Conservation (phyloP, 2,888 invertebrate genomes). For the Drosophila melanocephala region DNA sequence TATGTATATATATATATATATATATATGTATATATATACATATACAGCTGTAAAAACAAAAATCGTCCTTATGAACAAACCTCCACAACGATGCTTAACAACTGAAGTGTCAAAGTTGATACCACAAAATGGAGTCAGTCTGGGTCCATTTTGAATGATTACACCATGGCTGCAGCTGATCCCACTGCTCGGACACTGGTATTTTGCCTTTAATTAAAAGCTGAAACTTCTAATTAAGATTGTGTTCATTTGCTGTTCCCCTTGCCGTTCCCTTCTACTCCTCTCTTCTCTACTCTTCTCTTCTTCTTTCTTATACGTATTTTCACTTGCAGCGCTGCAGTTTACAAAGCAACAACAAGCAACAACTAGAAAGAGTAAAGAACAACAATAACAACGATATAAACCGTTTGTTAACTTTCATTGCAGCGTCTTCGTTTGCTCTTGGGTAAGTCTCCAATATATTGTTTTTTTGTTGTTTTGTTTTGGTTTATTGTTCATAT, state of each 20-base stretch:
- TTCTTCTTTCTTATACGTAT: conserved; percentile 9
- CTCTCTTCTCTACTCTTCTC: too few species aligned
- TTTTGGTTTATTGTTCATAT: not conserved
- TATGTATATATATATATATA: too few species aligned
- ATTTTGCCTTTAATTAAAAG: conserved; percentile 24
- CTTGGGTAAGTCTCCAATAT: conserved; percentile 45
- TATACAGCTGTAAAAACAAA: too few species aligned
- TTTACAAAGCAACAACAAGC: conserved; percentile 18
- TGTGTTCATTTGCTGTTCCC: conserved; percentile 6
- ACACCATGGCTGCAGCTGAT: not conserved
- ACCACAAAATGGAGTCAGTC: not conserved
- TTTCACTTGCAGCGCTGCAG: conserved; percentile 39
- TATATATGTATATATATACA: too few species aligned
- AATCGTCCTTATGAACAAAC: not conserved
- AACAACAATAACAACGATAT: conserved; percentile 9
- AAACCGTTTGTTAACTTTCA: conserved; percentile 25
- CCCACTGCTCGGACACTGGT: not conserved
- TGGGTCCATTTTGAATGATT: not conserved
- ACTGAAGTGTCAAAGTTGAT: not conserved
- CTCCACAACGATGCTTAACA: not conserved
- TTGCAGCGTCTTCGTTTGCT: conserved; percentile 47
- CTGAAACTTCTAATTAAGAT: conserved; percentile 38
- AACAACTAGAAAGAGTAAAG: conserved; percentile 2
- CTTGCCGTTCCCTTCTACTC: not conserved
- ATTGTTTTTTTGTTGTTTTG: not conserved